These are phyloP conservation scores for Serinus canaria DNA, from an alignment of 2,113 vertebrate species.

Conservation along the genomic window DNA sequence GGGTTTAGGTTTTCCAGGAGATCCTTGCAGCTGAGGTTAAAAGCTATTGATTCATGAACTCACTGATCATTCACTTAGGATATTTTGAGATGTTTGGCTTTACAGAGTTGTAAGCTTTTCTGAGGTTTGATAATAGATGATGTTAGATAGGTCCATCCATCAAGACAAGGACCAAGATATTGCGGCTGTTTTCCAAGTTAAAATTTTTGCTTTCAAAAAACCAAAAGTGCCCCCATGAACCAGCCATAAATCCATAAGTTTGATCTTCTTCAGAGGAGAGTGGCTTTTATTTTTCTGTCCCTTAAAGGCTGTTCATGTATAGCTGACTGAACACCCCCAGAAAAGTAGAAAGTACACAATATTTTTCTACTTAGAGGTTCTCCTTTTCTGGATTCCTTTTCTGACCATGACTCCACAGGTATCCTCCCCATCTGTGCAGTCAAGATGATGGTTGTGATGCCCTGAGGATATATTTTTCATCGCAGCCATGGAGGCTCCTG, in stretches of 20 bases:
- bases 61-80: background rate
- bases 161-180: background rate
- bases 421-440: background rate
- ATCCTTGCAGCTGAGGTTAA: background rate
- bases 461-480: background rate
- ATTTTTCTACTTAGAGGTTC: background rate
- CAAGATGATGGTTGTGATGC: background rate
- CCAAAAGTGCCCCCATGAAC: background rate
- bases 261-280: background rate
- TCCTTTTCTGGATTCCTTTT: background rate
- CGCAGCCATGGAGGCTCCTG: background rate
- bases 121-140: background rate
- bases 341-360: rapidly evolving
- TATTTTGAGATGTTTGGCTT: background rate
- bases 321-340: background rate
- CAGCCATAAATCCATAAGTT: background rate
- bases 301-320: background rate
- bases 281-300: background rate
- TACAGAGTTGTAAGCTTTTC: background rate
- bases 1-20: background rate
- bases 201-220: background rate
- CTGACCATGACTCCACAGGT: background rate
- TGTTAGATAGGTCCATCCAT: background rate
- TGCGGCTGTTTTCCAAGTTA: background rate
- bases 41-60: background rate